A percentile compares a stretch with the other conserved stretches of the same genome.
Evolutionary conservation across 2,888 invertebrate species (phyloP).

Genomic region (Rhogogaster chlorosoma): DNA sequence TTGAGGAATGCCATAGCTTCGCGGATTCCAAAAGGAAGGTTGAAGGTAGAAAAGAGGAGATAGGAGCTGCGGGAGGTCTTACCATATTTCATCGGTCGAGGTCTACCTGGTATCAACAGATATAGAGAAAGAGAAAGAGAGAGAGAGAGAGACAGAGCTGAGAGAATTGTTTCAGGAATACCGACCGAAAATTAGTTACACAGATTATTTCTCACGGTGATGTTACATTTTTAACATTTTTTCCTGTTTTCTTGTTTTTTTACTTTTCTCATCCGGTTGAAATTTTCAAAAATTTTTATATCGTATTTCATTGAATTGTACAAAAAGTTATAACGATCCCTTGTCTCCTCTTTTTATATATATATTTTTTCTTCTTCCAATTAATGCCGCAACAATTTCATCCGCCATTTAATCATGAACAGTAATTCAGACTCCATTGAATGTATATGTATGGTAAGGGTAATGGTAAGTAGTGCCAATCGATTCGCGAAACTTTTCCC

Average conservation of each 20-base stretch:
- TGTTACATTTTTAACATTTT: neutral
- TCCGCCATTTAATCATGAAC: no score
- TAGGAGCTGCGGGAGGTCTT: neutral
- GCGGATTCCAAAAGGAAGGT: neutral
- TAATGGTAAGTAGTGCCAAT: no score
- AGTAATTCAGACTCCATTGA: no score
- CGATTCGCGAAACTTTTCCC: no score
- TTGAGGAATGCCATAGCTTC: slow-evolving; percentile 28
- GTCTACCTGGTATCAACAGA: neutral
- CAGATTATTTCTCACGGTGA: neutral
- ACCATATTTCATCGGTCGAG: neutral
- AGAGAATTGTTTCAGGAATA: slow-evolving; percentile 5
- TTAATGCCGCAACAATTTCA: no score
- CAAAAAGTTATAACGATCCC: neutral
- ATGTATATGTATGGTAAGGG: no score
- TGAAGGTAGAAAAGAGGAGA: neutral
- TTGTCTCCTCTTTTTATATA: neutral
- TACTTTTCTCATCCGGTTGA: neutral
- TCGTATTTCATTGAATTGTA: no score
- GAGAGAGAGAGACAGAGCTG: neutral
- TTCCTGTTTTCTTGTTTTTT: neutral
- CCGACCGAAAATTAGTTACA: neutral
- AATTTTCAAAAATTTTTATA: neutral
- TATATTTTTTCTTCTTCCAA: neutral
- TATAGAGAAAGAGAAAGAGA: neutral